Evolutionary conservation across 2,113 vertebrate species (phyloP).

Genomic region (Collichthys lucidus): DNA sequence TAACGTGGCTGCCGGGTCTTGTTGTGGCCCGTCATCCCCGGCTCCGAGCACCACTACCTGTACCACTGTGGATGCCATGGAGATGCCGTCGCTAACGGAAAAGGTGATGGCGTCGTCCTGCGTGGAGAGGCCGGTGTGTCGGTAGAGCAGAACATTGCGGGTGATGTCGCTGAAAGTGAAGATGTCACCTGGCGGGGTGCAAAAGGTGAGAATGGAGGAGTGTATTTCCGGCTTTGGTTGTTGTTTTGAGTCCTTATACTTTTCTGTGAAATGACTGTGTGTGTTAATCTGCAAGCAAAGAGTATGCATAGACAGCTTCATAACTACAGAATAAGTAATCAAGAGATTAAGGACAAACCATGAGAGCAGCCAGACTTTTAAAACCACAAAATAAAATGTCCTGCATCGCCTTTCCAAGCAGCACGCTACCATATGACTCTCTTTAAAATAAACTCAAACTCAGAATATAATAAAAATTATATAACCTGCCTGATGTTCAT

Average conservation of each 20-base stretch:
- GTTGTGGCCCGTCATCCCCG: conserved; percentile 78
- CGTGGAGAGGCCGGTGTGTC: conserved; percentile 85
- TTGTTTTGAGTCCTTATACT: not conserved
- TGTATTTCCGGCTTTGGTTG: not conserved
- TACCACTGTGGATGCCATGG: conserved; percentile 84
- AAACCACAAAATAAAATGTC: not conserved
- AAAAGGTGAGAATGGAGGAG: not conserved
- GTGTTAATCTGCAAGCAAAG: not conserved
- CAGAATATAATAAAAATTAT: not conserved
- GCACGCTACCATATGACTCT: not conserved
- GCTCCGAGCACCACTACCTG: conserved; percentile 85
- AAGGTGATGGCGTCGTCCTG: conserved; percentile 90
- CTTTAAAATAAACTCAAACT: not conserved
- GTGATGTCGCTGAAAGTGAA: conserved; percentile 93
- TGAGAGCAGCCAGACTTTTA: not conserved
- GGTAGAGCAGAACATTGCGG: conserved; percentile 87
- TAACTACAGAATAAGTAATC: not conserved
- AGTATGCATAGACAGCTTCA: not conserved
- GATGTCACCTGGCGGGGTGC: conserved; percentile 85
- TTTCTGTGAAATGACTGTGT: too few relatives aligned
- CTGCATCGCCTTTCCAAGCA: not conserved
- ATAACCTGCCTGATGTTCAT: too few relatives aligned
- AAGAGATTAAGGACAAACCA: not conserved
- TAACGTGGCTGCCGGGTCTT: conserved; percentile 84
- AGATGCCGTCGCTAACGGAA: conserved; percentile 90